A percentile compares a stretch with the other conserved stretches of the same genome.
Evolutionary conservation across 92 coral and sea anemone species (phyloP).

Genomic region (Porites cylindrica): DNA sequence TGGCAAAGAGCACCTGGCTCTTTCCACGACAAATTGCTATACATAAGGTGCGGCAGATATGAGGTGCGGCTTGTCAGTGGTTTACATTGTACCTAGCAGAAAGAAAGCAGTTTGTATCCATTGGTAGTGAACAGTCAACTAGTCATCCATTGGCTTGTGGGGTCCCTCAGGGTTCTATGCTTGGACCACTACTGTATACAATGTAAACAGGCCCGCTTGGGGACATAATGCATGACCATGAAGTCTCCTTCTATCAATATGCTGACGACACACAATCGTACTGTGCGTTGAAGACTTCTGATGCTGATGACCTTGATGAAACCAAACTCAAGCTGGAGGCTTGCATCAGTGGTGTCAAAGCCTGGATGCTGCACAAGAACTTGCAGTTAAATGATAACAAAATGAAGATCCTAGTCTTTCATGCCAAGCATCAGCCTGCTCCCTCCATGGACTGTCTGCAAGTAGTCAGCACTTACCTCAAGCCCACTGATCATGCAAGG

Average conservation of each 20-base stretch:
- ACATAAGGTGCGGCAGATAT: background rate
- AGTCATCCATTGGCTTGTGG: conserved; percentile 11
- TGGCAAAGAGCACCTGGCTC: too few relatives aligned
- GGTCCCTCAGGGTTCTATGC: conserved; percentile 1
- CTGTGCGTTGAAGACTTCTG: conserved; percentile 28
- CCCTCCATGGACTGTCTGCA: too few relatives aligned
- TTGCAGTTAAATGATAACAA: background rate
- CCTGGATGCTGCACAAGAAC: conserved; percentile 49
- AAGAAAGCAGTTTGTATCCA: conserved; percentile 29
- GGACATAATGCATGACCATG: conserved; percentile 32
- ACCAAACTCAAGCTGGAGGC: conserved; percentile 35
- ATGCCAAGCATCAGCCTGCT: too few relatives aligned
- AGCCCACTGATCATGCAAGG: too few relatives aligned
- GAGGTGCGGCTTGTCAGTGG: conserved; percentile 38
- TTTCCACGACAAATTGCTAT: too few relatives aligned
- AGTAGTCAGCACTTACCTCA: too few relatives aligned
- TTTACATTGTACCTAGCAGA: conserved; percentile 23
- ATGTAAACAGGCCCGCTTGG: conserved; percentile 18
- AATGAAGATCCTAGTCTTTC: too few relatives aligned
- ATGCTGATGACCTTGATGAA: conserved; percentile 27
- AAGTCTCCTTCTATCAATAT: conserved; percentile 28
- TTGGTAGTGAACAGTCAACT: conserved; percentile 37
- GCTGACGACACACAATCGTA: conserved; percentile 37
- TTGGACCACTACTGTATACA: conserved; percentile 20
- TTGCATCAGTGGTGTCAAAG: conserved; percentile 20